Base-by-base conservation (phyloP, 1,140 invertebrate genomes). In the Pollicipes pollicipes region DNA sequence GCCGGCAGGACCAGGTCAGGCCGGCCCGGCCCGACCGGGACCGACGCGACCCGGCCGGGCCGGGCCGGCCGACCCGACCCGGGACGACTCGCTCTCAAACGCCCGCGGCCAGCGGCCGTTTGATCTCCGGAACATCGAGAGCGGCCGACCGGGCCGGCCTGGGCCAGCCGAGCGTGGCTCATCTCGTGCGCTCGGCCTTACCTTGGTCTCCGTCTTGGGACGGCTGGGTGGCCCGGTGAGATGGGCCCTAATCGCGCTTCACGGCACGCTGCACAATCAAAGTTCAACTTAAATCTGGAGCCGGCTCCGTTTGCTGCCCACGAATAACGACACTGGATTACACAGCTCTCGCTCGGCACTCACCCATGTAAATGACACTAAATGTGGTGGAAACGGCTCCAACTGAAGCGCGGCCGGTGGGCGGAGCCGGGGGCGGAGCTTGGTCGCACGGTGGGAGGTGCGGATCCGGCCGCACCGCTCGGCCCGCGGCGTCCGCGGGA, bases 261-360 rank as follows among this genome's bases (percentile, higher is more conserved):
- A 58, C 45, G 45, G 45, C 45, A 58, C 45, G 45, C 13, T 58
- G 45, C 45, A 58, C 45, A 58, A 58, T 58, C 45, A 58, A 58
- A 58, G 45, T 58, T 58, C 45, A 58, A 58, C 45, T 58, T 58
- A 58, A 58, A 58, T 58, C 45, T 58, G 45, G 45, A 58, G 45
- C 45, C 45, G 21, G 45, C 45, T 58, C 45, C 45, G 45, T 58
- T 58, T 58, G 45, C 45, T 58, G 45, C 45, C 24, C 45, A 21
- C 45, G 45, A 58, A 58, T 58, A 58, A 58, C 45, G 45, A 58
- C 45, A 58, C 45, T 58, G 45, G 45, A 58, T 58, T 58, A 58
- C 45, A 58, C 45, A 58, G 45, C 45, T 58, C 45, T 6, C 45
- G 45, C 45, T 58, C 45, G 45, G 45, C 45, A 58, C 45, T 58